Percentiles rank a stretch among this genome's conserved stretches.
Conservation (phyloP, 2,797 vertebrate genomes). For the Girardinus metallicus region DNA sequence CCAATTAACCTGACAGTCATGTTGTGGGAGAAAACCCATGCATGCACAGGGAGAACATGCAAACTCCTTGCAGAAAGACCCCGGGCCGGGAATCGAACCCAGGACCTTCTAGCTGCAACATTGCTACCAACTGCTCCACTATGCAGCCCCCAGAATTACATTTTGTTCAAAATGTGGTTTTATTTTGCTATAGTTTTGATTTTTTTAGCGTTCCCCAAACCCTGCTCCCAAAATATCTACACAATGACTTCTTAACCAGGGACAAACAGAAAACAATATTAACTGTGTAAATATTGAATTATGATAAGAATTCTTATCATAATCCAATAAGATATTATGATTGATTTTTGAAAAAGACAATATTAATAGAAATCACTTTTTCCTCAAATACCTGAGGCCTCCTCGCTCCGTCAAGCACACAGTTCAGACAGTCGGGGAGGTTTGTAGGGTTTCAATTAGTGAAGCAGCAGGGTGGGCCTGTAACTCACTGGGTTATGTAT, state of each 20-base stretch:
- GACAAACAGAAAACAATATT: neutral
- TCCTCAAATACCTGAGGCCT: slow-evolving; percentile 16
- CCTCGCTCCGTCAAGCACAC: slow-evolving; percentile 25
- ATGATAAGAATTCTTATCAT: neutral
- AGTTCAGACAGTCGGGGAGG: slow-evolving; percentile 38
- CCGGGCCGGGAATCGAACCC: no score
- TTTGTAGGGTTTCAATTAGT: slow-evolving; percentile 55
- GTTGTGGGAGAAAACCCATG: no score
- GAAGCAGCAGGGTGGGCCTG: slow-evolving; percentile 39
- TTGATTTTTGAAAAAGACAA: neutral
- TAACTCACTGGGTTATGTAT: slow-evolving; percentile 44
- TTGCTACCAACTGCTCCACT: no score
- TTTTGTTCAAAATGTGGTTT: neutral
- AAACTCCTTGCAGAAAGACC: no score
- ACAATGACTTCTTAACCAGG: neutral
- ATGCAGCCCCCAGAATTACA: neutral
- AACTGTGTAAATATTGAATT: neutral
- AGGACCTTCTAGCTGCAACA: no score
- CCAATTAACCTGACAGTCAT: no score
- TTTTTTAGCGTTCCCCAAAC: neutral
- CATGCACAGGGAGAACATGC: no score
- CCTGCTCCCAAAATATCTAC: neutral
- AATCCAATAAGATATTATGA: no score
- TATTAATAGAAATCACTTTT: neutral
- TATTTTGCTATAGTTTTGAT: neutral